Evolutionary conservation across 2,888 invertebrate species (phyloP), one percentile per base, ranked within the genome.

Genomic region (Neocrepidodera transversa): DNA sequence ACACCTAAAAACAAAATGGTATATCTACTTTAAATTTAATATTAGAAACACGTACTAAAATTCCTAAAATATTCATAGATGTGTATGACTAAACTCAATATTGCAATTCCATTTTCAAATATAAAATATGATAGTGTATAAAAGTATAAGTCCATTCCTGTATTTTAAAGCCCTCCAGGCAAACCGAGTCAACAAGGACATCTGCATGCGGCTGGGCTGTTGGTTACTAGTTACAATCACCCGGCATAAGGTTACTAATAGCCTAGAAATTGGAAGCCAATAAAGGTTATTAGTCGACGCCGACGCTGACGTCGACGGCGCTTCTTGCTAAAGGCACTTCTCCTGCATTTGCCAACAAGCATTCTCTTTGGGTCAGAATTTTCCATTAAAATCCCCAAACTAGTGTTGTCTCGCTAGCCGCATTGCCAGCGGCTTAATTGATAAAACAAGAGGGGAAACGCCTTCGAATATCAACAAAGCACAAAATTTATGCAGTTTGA

Each of bases 231-330:
- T 28, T 55, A 48, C 32, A 49, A 51, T 43, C 40, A 30, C n/a
- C 40, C 48, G 43, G 60, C 60, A 60, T 55, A 59, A 55, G 58
- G 60, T 60, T 58, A 55, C 60, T 63, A 60, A 63, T 60, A 55
- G 60, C 51, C 20, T 11, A 18, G 42, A 58, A 60, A 63, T 55
- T 51, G 54, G 48, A 56, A 59, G 52, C 58, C 60, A 63, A 57
- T 60, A 59, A 23, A 40, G 60, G 58, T 55, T 35, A 60, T 50
- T 62, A 58, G 55, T 47, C 20, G 32, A n/a, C n/a, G n/a, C n/a
- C n/a, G n/a, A n/a, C n/a, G n/a, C n/a, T n/a, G n/a, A 38, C 40
- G 50, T 40, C 43, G 40, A 30, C 26, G 42, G 6, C 28, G 28
- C 3, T 6, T 28, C 40, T 40, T 16, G 51, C 52, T 28, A 30